Evolutionary conservation across 2,888 invertebrate genomes (phyloP).

Genomic region (Zelleria hepariella): DNA sequence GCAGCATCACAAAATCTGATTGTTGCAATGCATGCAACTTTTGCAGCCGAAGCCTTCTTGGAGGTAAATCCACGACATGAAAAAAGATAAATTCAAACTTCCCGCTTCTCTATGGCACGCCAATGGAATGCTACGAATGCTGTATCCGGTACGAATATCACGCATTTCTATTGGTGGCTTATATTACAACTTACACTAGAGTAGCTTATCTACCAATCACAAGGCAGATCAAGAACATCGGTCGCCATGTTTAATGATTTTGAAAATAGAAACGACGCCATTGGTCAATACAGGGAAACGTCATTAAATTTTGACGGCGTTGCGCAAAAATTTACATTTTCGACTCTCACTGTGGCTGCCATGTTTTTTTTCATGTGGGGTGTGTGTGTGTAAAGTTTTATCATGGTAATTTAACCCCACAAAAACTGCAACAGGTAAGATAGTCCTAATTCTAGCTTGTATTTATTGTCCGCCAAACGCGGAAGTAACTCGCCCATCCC

Average conservation of each 20-base stretch:
- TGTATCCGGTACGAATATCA: neutral
- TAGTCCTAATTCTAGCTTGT: conserved; percentile 27
- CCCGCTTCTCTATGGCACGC: neutral
- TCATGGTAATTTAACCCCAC: conserved; percentile 64
- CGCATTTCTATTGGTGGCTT: neutral
- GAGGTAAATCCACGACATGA: neutral
- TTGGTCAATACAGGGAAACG: conserved; percentile 51
- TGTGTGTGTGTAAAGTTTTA: conserved; percentile 64
- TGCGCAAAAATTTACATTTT: conserved; percentile 61
- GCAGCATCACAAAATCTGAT: too few species aligned
- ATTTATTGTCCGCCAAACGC: conserved; percentile 29
- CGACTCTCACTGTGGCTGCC: conserved; percentile 73
- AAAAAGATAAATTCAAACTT: neutral
- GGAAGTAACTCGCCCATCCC: conserved; percentile 46
- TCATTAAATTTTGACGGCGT: conserved; percentile 61
- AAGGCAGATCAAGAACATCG: conserved; percentile 13
- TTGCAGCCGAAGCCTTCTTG: too few species aligned
- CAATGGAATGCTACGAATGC: neutral
- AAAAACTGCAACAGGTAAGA: conserved; percentile 60
- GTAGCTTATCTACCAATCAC: conserved; percentile 39
- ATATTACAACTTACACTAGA: neutral
- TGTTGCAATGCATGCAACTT: too few species aligned
- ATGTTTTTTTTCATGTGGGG: conserved; percentile 85
- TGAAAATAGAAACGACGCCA: conserved; percentile 36
- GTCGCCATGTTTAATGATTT: conserved; percentile 54